Base-by-base conservation (phyloP, 2,888 invertebrate species). In the Leptinotarsa haldemani region DNA sequence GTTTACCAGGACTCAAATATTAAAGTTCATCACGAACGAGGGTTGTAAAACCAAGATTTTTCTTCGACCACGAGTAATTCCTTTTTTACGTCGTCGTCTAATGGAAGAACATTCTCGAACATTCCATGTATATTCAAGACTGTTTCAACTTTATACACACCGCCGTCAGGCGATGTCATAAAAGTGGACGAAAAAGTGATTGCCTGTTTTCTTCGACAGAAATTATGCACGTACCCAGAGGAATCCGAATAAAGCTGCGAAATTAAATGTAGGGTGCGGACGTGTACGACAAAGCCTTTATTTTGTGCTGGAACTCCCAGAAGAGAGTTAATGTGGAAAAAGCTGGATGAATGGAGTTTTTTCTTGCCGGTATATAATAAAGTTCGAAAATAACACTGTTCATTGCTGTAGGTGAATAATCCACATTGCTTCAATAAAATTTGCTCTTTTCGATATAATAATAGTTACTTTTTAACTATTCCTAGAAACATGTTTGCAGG, bases 211-310 rank as follows among this genome's bases (percentile, higher is more conserved):
- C n/a, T 20, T 52, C 53, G 30, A 15, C 20, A 15, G 13, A 63
- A 22, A 18, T 40, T 69, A 48, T 53, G 18, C 58, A 67, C 61
- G 71, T 50, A 68, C 71, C 63, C 68, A 71, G 74, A 70, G 66
- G 66, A 65, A 20, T 50, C 71, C 68, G 74, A 70, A 73, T 13
- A 7, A 74, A 71, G 74, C 74, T 47, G 48, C 69, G 69, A 74
- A 68, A 74, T 69, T 65, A 68, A 25, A 68, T 64, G 48, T 58
- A 65, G 70, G 63, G 74, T 58, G 68, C 63, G 47, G 65, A 20
- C 9, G 58, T 65, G 58, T 20, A 66, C 15, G 40, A 47, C 40
- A 25, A 22, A 25, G 52, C 9, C 25, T 52, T 22, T 15, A 15
- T 25, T 30, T 15, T 13, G 50, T 48, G 64, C n/a, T n/a, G 40